Base-by-base conservation (phyloP, 2,797 vertebrate genomes). In the Serranus cabrilla region DNA sequence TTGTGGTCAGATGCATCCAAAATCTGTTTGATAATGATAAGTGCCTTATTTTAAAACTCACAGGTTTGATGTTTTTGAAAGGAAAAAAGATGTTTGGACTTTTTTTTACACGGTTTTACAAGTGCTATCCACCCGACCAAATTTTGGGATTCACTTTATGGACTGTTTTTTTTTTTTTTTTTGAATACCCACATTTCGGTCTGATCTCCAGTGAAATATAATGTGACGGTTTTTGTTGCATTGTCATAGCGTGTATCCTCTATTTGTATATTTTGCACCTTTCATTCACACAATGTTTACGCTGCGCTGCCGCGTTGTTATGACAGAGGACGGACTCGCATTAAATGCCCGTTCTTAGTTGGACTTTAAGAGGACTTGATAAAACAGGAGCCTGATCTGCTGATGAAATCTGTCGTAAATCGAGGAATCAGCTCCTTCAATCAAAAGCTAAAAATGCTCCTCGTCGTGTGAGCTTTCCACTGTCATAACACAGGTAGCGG, bases 201-300 rank as follows among this genome's bases (percentile, higher is more conserved):
- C 68, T 66, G 54, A 75, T 70, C 17, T 82, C 42, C 43, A 74
- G 55, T 70, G 70, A 83, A 82, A 75, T 23, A 1, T 68, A 60
- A 80, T 42, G 72, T 74, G 69, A 83, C 63, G 16, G 34, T 68
- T 76, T 73, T 69, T 54, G 71, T 82, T 71, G 60, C 27, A 39
- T 73, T 40, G 67, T 78, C 46, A 47, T 47, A 69, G 60, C 59
- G 74, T 17, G 8, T 79, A 70, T 74, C 63, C 46, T 83, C 13
- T 79, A 65, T 88, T 80, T 91, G 90, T 94, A 91, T 92, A 92
- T 93, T 95, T 95, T 95, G 95, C 95, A 95, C 95, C 95, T 93
- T 94, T 92, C 61, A 78, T 89, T 63, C 56, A 81, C 75, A 78
- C 76, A 52, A 90, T 91, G 92, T 94, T 95, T 93, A 94, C 90